Conservation (phyloP, 2,888 invertebrate species). For the Augiades crinisus region DNA sequence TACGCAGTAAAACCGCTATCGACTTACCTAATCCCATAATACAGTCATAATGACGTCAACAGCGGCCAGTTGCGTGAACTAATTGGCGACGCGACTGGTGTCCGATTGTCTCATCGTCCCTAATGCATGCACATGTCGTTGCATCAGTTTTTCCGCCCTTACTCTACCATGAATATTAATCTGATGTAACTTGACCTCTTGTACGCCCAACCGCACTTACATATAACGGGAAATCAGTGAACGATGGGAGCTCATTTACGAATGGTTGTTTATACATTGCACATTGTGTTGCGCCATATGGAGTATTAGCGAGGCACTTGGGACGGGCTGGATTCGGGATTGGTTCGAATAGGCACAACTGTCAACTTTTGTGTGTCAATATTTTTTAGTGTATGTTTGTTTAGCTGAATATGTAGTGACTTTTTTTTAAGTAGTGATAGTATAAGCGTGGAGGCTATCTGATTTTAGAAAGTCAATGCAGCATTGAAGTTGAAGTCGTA, state of each 20-base stretch:
- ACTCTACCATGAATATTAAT: constrained; percentile 57
- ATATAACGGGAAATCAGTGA: not conserved
- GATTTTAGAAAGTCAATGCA: too few relatives aligned
- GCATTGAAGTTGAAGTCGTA: too few relatives aligned
- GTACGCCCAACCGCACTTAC: constrained; percentile 7
- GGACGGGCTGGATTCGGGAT: constrained; percentile 64
- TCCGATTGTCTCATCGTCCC: constrained; percentile 69
- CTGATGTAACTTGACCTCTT: constrained; percentile 45
- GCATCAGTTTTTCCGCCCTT: constrained; percentile 71
- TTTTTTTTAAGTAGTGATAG: too few relatives aligned
- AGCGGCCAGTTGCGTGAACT: constrained; percentile 65
- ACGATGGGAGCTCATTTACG: constrained; percentile 38
- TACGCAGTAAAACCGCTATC: constrained; percentile 6
- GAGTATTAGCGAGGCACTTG: constrained; percentile 77
- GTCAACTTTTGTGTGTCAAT: constrained; percentile 60
- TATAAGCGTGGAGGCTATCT: too few relatives aligned
- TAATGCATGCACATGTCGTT: constrained; percentile 80
- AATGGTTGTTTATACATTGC: constrained; percentile 61
- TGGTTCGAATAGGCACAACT: constrained; percentile 71
- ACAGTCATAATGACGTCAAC: constrained; percentile 31
- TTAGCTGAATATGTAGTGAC: not conserved
- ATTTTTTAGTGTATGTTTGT: constrained; percentile 39
- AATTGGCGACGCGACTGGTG: constrained; percentile 58
- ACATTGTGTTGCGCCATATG: constrained; percentile 73
- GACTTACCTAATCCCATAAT: constrained; percentile 19